phyloP scores from a whole-genome alignment of 2,113 vertebrate genomes.

The Ifrita kowaldi region DNA sequence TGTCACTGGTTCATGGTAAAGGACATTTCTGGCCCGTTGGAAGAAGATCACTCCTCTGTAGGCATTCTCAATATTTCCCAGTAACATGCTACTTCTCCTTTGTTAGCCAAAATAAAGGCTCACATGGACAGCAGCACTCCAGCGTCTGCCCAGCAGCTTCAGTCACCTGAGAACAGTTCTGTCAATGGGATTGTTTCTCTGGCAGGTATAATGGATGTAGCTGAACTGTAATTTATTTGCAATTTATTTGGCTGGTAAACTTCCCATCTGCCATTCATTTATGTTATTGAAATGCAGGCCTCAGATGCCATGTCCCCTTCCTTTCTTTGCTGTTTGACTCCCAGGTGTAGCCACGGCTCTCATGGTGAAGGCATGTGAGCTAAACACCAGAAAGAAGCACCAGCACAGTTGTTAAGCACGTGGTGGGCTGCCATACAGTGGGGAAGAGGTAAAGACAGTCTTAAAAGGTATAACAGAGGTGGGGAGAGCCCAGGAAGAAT shows the following conservation, averaged over 20 bases:
- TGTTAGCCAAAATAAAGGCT: background rate
- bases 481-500: background rate
- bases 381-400: background rate
- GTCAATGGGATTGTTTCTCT: background rate
- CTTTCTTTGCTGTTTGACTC: background rate
- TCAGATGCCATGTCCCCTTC: background rate
- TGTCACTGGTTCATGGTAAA: background rate
- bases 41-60: background rate
- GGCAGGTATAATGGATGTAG: background rate
- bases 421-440: background rate
- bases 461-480: background rate
- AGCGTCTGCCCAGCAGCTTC: background rate
- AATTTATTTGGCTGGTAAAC: background rate
- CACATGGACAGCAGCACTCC: accelerated
- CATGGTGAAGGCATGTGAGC: background rate
- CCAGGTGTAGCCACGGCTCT: background rate
- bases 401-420: background rate
- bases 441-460: background rate
- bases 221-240: background rate
- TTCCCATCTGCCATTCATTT: background rate
- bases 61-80: background rate
- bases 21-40: background rate
- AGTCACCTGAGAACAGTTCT: background rate
- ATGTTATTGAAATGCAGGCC: background rate
- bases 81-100: background rate